phyloP scores from a whole-genome alignment of 2,113 vertebrate genomes.

The Carettochelys insculpta region DNA sequence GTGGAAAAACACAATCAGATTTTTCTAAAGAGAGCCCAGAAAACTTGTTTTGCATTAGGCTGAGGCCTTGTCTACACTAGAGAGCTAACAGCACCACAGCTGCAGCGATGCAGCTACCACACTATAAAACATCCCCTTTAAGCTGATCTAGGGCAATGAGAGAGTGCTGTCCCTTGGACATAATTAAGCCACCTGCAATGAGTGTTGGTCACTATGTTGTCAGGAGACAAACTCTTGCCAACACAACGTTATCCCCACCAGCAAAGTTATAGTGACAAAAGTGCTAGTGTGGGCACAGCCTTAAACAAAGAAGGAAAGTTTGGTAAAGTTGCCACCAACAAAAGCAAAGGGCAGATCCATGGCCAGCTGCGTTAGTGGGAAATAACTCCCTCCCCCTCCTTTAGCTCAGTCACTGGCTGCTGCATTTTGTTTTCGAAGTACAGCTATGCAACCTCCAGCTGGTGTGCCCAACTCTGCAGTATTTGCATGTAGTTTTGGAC shows the following conservation, averaged over 20 bases:
- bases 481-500: slow-evolving; percentile 31
- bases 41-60: neutral
- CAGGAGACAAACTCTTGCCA: too few species aligned
- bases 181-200: too few species aligned
- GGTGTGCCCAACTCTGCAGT: neutral
- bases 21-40: neutral
- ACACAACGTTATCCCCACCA: too few species aligned
- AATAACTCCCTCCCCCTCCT: neutral
- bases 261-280: too few species aligned
- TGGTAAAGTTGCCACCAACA: neutral
- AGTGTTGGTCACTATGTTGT: too few species aligned
- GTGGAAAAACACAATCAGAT: neutral
- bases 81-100: too few species aligned
- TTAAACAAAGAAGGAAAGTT: neutral
- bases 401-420: rapidly evolving
- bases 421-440: neutral
- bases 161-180: too few species aligned
- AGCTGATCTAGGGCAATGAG: too few species aligned
- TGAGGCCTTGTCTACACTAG: neutral
- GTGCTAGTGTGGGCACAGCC: too few species aligned
- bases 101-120: too few species aligned
- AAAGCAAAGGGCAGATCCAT: neutral
- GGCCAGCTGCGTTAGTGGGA: neutral
- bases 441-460: neutral
- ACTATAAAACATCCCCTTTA: too few species aligned